phyloP scores from a whole-genome alignment of 2,113 vertebrate species.

The Oncorhynchus nerka region DNA sequence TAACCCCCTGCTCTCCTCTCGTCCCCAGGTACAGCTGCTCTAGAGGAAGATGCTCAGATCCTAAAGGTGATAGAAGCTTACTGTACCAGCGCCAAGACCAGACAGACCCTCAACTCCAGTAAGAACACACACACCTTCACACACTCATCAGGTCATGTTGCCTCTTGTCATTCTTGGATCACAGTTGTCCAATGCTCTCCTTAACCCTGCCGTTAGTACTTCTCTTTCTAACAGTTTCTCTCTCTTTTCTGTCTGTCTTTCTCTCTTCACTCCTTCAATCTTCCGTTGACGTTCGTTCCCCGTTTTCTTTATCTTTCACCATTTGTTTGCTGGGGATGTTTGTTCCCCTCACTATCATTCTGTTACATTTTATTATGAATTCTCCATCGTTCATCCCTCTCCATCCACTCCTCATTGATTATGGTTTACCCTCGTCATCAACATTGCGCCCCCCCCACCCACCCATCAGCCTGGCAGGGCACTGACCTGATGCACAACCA shows the following conservation, averaged over 20 bases:
- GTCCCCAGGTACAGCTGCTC: conserved; percentile 88
- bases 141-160: background rate
- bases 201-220: conserved; percentile 58
- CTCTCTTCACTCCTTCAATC: conserved; percentile 53
- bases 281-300: conserved; percentile 23
- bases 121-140: conserved; percentile 66
- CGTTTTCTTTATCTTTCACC: conserved; percentile 37
- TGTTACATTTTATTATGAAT: conserved; percentile 19
- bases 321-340: conserved; percentile 31
- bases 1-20: background rate
- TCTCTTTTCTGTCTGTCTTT: conserved; percentile 49
- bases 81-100: conserved; percentile 98
- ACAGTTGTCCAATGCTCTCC: conserved; percentile 11
- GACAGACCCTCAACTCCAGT: conserved; percentile 98
- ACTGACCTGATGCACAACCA: conserved; percentile 99
- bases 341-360: conserved; percentile 20
- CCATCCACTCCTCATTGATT: conserved; percentile 14
- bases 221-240: conserved; percentile 65
- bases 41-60: conserved; percentile 98
- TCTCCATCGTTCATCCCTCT: conserved; percentile 7
- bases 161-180: background rate
- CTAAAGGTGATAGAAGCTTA: conserved; percentile 98
- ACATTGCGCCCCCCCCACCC: conserved; percentile 29
- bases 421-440: conserved; percentile 15
- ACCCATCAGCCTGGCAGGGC: conserved; percentile 94